Percentiles rank a stretch among this genome's conserved stretches.
Evolutionary conservation across 2,888 invertebrate species (phyloP).

Genomic region (Troides helena): DNA sequence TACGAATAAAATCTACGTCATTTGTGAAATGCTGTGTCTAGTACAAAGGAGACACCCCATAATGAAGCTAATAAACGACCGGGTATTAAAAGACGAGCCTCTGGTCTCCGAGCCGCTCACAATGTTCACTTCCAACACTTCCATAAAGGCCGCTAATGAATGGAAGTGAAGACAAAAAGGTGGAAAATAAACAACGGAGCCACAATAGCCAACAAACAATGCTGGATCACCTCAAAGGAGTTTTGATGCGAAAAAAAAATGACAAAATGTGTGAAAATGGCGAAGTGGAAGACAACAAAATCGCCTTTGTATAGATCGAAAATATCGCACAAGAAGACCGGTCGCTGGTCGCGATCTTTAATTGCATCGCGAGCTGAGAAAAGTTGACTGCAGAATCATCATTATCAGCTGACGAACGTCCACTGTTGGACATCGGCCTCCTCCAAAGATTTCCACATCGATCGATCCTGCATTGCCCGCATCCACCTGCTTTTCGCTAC

Average conservation of each 20-base stretch:
- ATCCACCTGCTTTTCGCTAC: too few species aligned
- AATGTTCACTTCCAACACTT: slow-evolving; percentile 30
- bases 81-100: slow-evolving; percentile 14
- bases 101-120: slow-evolving; percentile 25
- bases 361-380: neutral
- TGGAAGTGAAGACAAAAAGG: slow-evolving; percentile 41
- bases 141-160: slow-evolving; percentile 44
- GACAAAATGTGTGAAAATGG: slow-evolving; percentile 34
- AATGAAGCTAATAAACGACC: slow-evolving; percentile 14
- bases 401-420: too few species aligned
- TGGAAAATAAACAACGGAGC: slow-evolving; percentile 46
- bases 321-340: slow-evolving; percentile 8
- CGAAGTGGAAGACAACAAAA: slow-evolving; percentile 31
- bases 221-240: slow-evolving; percentile 45
- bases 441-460: too few species aligned
- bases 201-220: slow-evolving; percentile 49
- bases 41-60: neutral
- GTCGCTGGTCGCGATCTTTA: slow-evolving; percentile 6
- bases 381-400: neutral
- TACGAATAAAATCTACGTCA: neutral
- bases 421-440: too few species aligned
- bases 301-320: slow-evolving; percentile 30
- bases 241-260: slow-evolving; percentile 38
- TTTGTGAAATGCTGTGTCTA: neutral
- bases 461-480: too few species aligned